Evolutionary conservation across 2,113 vertebrate genomes (phyloP), one percentile per base, ranked within the genome.

Genomic region (Cyanocitta stelleri): DNA sequence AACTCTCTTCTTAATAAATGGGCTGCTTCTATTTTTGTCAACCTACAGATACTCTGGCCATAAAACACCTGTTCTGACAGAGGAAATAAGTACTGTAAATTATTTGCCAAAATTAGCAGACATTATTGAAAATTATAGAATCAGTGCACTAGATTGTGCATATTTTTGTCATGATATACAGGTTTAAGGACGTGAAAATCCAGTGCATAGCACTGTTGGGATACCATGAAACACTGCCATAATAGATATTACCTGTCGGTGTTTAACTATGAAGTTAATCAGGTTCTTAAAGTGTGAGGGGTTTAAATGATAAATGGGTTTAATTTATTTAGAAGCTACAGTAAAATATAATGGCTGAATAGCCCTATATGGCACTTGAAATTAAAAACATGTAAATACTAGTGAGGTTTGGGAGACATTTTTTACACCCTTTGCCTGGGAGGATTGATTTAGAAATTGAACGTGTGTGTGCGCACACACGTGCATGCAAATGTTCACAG

Each of bases 321-420:
- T 96, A 92, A 93, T 94, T 97, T 97, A 84, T 95, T 96, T 96
- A 96, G 90, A 93, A 94, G 89, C 49, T 75, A 61, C 54, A 88
- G 52, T 92, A 81, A 93, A 95, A 73, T 46, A 77, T 93, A 92
- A 85, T 68, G 88, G 24, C 80, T 87, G 68, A 78, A 51, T 46
- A 95, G 78, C 92, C 85, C 94, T 94, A 84, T 88, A 87, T 78
- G 82, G n/a, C 16, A 10, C 89, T 96, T 92, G 93, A 94, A 97
- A 85, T 95, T 95, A 97, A 97, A 96, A 95, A 41, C 84, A 64
- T 94, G 49, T 95, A 92, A 91, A 94, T 90, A 59, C 81, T 86
- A 41, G 78, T 79, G 89, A 84, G 79, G n/a, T 83, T 95, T 71
- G 79, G 76, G 62, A 73, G 95, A 11, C 62, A 41, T 94, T 78